Conservation (phyloP, 2,888 invertebrate species). For the Ypsolopha sequella region DNA sequence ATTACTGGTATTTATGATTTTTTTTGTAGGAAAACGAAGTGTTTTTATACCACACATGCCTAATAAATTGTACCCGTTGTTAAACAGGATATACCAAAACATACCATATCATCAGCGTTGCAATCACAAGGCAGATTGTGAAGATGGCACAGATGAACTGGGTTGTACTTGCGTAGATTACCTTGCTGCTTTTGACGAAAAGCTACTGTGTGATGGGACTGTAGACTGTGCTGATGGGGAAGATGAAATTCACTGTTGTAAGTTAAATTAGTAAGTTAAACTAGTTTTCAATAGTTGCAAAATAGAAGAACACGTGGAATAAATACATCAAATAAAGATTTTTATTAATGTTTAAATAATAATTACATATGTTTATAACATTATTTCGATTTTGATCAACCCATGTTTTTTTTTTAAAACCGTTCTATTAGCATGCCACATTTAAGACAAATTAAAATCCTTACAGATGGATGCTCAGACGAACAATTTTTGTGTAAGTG, state of each 20-base stretch:
- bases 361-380: too few relatives aligned
- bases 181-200: slow-evolving; percentile 58
- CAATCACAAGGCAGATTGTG: slow-evolving; percentile 79
- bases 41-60: too few relatives aligned
- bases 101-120: slow-evolving; percentile 74
- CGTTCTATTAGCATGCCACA: too few relatives aligned
- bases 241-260: slow-evolving; percentile 82
- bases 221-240: slow-evolving; percentile 80
- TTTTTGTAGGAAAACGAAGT: not conserved
- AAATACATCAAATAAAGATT: too few relatives aligned
- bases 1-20: too few relatives aligned
- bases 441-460: too few relatives aligned
- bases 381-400: too few relatives aligned
- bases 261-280: slow-evolving; percentile 20
- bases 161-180: slow-evolving; percentile 81
- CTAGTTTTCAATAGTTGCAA: too few relatives aligned
- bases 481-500: slow-evolving; percentile 74
- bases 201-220: slow-evolving; percentile 80
- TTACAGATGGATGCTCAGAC: slow-evolving; percentile 1
- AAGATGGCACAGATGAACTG: slow-evolving; percentile 85
- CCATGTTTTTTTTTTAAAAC: too few relatives aligned
- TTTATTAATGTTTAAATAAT: too few relatives aligned
- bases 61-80: too few relatives aligned
- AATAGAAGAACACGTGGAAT: too few relatives aligned
- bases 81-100: slow-evolving; percentile 73